Conservation (phyloP, 2,113 vertebrate species). For the Cathartes aura region DNA sequence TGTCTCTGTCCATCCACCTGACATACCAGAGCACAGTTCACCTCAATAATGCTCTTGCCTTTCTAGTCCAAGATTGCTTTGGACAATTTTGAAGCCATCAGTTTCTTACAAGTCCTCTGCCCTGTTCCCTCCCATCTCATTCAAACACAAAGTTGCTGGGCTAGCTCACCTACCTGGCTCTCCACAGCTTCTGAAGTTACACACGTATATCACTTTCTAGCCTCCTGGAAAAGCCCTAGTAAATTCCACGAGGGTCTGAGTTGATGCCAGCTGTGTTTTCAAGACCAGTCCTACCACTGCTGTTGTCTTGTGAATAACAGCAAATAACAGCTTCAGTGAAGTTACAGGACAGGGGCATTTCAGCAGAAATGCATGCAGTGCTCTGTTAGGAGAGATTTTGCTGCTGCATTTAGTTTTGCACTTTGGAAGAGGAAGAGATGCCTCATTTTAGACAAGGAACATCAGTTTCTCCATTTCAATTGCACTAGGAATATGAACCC, state of each 20-base stretch:
- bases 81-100: not conserved
- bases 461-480: not conserved
- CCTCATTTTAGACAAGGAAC: not conserved
- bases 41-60: not conserved
- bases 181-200: not conserved
- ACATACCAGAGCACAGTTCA: not conserved
- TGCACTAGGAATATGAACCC: not conserved
- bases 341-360: not conserved
- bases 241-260: not conserved
- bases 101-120: not conserved
- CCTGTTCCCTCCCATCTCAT: not conserved
- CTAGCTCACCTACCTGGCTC: not conserved
- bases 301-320: not conserved
- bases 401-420: not conserved
- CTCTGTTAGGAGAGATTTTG: not conserved
- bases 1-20: not conserved
- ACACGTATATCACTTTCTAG: not conserved
- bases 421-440: not conserved
- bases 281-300: not conserved
- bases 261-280: not conserved
- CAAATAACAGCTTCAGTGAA: not conserved
- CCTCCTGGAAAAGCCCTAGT: not conserved
- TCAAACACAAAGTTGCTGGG: not conserved
- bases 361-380: not conserved
- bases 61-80: not conserved